These are phyloP conservation scores for Drosophila teissieri DNA, from an alignment of 1,140 invertebrate genomes.

Conservation along the genomic window DNA sequence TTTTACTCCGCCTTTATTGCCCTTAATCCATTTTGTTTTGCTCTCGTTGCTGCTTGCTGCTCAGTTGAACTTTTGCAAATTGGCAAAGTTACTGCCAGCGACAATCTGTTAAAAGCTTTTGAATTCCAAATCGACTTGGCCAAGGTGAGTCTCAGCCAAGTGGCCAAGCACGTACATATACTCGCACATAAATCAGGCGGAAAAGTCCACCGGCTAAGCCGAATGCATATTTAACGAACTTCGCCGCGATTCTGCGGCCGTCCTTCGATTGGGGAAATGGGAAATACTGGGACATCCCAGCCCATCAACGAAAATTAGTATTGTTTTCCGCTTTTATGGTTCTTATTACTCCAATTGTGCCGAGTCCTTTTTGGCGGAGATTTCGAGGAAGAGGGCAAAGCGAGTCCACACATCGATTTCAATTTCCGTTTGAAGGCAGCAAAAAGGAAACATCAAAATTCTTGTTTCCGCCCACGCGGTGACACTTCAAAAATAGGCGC, in stretches of 20 bases:
- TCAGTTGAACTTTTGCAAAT: slow-evolving; percentile 57
- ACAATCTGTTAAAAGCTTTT: slow-evolving; percentile 63
- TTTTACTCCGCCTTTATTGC: slow-evolving; percentile 18
- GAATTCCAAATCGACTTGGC: slow-evolving; percentile 49
- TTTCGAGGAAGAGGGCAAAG: neutral
- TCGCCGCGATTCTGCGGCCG: slow-evolving; percentile 18
- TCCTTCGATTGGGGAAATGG: slow-evolving; percentile 1
- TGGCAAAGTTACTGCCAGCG: slow-evolving; percentile 62
- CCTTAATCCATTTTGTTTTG: slow-evolving; percentile 47
- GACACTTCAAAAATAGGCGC: slow-evolving; percentile 67
- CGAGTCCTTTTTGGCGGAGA: too few species aligned
- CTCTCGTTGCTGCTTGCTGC: slow-evolving; percentile 14
- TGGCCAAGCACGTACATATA: slow-evolving; percentile 13
- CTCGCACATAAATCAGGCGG: slow-evolving; percentile 26
- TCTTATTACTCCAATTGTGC: slow-evolving; percentile 1
- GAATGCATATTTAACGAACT: slow-evolving; percentile 35
- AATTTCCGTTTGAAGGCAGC: slow-evolving; percentile 25
- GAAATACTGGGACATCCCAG: slow-evolving; percentile 25
- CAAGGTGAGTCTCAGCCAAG: slow-evolving; percentile 17
- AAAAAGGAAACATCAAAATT: slow-evolving; percentile 43
- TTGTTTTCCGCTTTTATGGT: slow-evolving; percentile 30
- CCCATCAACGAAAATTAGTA: slow-evolving; percentile 41
- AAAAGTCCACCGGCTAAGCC: slow-evolving; percentile 24
- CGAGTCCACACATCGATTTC: slow-evolving; percentile 13
- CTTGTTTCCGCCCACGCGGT: slow-evolving; percentile 28